Conservation (phyloP, 2,888 invertebrate species). For the Acanthosepion pharaonis region DNA sequence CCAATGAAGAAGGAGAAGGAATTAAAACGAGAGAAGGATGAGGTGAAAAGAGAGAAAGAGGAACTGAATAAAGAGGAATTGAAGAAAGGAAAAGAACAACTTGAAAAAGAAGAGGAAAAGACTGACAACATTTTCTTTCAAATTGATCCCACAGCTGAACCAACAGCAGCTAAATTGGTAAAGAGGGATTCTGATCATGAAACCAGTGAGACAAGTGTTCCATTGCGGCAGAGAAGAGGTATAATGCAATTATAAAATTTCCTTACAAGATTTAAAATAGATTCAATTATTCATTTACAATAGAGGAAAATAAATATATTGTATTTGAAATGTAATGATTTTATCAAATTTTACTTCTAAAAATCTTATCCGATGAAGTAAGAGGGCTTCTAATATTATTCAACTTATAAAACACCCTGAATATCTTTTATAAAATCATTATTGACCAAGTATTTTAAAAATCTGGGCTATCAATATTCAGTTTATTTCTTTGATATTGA, state of each 20-base stretch:
- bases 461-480: too few species aligned
- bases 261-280: neutral
- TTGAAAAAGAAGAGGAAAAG: neutral
- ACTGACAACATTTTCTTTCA: conserved; percentile 55
- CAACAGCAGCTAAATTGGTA: neutral
- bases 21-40: neutral
- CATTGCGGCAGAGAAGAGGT: neutral
- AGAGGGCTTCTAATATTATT: too few species aligned
- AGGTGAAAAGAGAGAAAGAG: neutral
- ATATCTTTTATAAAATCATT: too few species aligned
- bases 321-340: too few species aligned
- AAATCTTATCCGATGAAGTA: too few species aligned
- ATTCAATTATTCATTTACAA: too few species aligned
- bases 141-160: conserved; percentile 63
- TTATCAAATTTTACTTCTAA: too few species aligned
- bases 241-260: neutral
- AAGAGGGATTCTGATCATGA: neutral
- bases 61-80: neutral
- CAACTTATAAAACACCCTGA: too few species aligned
- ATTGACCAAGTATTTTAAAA: too few species aligned
- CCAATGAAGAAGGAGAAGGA: conserved; percentile 42
- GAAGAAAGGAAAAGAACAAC: conserved; percentile 24
- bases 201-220: neutral
- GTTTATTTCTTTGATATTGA: too few species aligned
- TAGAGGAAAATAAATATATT: too few species aligned